Evolutionary conservation across 2,113 vertebrate genomes (phyloP), one percentile per base, ranked within the genome.

Genomic region (Forbesichthys agassizii): DNA sequence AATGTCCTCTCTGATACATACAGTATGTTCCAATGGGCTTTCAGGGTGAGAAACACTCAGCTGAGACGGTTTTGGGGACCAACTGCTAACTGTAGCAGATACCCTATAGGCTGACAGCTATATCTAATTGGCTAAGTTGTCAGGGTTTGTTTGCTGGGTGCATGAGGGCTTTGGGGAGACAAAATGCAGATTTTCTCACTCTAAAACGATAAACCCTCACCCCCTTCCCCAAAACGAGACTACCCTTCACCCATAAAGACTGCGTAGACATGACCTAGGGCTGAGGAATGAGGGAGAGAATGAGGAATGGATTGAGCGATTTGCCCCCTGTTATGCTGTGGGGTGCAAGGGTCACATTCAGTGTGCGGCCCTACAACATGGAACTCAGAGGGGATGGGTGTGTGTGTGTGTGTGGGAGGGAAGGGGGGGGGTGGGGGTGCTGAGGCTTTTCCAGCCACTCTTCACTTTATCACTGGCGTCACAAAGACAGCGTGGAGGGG

Each of bases 91-190:
- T 53, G 69, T 69, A 49, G 42, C 66, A 48, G 51, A 36, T 47
- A 61, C 62, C 64, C 81, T 57, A 48, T 33, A 70, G 64, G 58
- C 69, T 84, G 89, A 88, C 85, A 85, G 81, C 88, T 89, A 79
- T 69, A 82, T 79, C 88, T 85, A 90, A 91, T 85, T 82, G 81
- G 80, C 52, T 81, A 84, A 90, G 85, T 64, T 3, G 68, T 54
- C 58, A 5, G 77, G 66, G 76, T 76, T 86, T 91, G 80, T 90
- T 87, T 88, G 69, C n/a, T 48, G 61, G 16, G 61, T 60, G 76
- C 56, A 58, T 64, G 63, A 66, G 75, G 53, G 64, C 77, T 61
- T 11, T 36, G 59, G 2, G 0, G 46, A 80, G 49, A 90, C 82
- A 90, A 91, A 88, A 71, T 48, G 36, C 48, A 80, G 75, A 83